Conservation (phyloP, 2,113 vertebrate genomes). For the Corythornis vintsioides region DNA sequence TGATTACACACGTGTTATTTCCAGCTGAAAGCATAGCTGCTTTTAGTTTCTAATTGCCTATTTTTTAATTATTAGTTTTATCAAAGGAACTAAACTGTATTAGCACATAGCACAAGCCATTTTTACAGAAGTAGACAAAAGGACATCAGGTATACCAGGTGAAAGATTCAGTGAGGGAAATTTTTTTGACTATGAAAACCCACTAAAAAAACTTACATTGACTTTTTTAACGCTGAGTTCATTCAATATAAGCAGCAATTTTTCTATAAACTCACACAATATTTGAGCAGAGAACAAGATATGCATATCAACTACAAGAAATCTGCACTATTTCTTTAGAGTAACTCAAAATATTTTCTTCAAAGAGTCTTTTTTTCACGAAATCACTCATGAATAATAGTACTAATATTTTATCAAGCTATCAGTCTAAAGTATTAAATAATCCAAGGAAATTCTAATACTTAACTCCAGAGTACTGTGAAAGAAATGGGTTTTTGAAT, state of each 20-base stretch:
- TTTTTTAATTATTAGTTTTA: slow-evolving; percentile 31
- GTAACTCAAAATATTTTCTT: not conserved
- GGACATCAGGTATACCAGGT: not conserved
- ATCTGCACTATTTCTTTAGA: not conserved
- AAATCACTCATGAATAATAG: not conserved
- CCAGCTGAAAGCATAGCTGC: not conserved
- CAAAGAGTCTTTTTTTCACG: not conserved
- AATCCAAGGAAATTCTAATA: not conserved
- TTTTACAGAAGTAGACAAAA: slow-evolving; percentile 17
- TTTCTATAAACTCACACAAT: not conserved
- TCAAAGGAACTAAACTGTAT: slow-evolving; percentile 2
- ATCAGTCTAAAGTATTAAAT: not conserved
- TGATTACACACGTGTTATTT: not conserved
- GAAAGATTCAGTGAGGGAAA: not conserved
- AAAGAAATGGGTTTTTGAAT: not conserved
- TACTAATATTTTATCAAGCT: slow-evolving; percentile 2
- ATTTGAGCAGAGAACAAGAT: not conserved
- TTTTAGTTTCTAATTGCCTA: not conserved
- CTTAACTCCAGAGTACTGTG: not conserved
- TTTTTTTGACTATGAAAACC: not conserved
- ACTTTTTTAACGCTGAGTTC: not conserved
- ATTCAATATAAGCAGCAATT: not conserved
- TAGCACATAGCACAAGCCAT: not conserved
- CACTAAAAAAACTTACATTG: not conserved
- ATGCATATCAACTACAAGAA: not conserved